Base-by-base conservation (phyloP, 2,113 vertebrate species). In the Oreochromis niloticus region DNA sequence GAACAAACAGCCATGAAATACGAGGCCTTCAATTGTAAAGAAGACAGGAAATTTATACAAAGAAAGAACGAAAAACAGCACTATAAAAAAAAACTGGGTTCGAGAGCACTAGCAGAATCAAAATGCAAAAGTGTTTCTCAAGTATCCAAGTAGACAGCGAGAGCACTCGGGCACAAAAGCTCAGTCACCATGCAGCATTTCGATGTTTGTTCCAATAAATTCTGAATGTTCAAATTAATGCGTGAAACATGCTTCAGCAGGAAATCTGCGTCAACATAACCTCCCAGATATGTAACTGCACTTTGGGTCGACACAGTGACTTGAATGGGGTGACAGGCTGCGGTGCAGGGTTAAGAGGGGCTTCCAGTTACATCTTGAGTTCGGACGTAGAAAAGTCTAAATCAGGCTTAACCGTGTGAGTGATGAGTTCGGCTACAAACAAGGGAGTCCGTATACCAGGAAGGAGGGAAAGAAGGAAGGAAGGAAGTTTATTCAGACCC, bases 121-220 rank as follows among this genome's bases (percentile, higher is more conserved):
- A 75, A 75, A 48, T 2, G 14, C 43, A 19, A 0, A 2, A 17
- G 9, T 7, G 14, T 75, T 78, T 19, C 24, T 50, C 9, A 50
- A 30, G 24, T 6, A 19, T 75, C 43, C 41, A 19, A 32, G 71
- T 78, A 48, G 13, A 27, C 27, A 8, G 36, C 7, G 13, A 71
- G 22, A 46, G 36, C 4, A 7, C 41, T 68, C 13, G 36, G 36
- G 19, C 63, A 41, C 63, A 68, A 71, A 43, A 24, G n/a, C 39
- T 71, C 39, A 71, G 6, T 14, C 19, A 6, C n/a, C n/a, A 5
- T 0, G 12, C 4, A 39, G 34, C n/a, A 4, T 68, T 66, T 36
- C 34, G 0, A 0, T 1, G 6, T 19, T 22, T 0, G 0, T 41
- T 41, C 66, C 7, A 9, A 11, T n/a, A 66, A 36, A 12, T 66